These are phyloP conservation scores for Pogonophryne albipinna DNA, from an alignment of 2,797 vertebrate genomes.

Conservation along the genomic window DNA sequence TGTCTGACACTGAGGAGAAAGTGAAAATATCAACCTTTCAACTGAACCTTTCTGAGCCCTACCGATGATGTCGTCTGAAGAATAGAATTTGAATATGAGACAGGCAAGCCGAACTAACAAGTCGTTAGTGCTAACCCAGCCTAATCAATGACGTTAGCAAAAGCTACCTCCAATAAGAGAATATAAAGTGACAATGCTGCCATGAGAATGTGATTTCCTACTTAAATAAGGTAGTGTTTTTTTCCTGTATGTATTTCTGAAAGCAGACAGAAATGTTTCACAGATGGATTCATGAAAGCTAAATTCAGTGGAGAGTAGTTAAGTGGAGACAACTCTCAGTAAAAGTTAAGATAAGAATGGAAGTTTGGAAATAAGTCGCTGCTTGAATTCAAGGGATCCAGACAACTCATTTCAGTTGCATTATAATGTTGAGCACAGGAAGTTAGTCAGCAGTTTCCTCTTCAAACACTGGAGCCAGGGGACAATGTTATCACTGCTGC, in stretches of 20 bases:
- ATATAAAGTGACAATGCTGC: constrained; percentile 8
- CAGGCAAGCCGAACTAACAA: constrained; percentile 7
- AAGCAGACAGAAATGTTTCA: neutral
- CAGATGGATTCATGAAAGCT: constrained; percentile 5
- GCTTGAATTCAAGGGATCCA: constrained; percentile 9
- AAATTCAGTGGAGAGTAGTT: constrained; percentile 2
- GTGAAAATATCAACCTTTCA: no score
- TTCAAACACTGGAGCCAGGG: constrained; percentile 28
- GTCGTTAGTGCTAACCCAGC: neutral
- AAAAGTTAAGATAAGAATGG: constrained; percentile 27
- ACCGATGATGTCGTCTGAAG: neutral
- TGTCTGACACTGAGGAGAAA: no score
- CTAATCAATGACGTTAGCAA: constrained; percentile 15
- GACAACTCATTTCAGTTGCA: constrained; percentile 4
- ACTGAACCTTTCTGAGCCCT: neutral
- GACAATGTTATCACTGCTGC: constrained; percentile 30
- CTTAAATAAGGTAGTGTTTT: constrained; percentile 1
- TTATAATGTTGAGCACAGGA: constrained; percentile 4
- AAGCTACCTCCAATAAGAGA: constrained; percentile 8
- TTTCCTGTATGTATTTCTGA: constrained; percentile 5
- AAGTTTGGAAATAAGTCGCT: constrained; percentile 28
- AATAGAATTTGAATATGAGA: neutral
- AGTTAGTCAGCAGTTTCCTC: constrained; percentile 31
- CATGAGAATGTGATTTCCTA: constrained; percentile 13
- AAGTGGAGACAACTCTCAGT: neutral